A percentile compares a stretch with the other conserved stretches of the same genome.
These are phyloP conservation scores for Myotis pilosus DNA, from an alignment of 2,797 vertebrate genomes.

Conservation along the genomic window DNA sequence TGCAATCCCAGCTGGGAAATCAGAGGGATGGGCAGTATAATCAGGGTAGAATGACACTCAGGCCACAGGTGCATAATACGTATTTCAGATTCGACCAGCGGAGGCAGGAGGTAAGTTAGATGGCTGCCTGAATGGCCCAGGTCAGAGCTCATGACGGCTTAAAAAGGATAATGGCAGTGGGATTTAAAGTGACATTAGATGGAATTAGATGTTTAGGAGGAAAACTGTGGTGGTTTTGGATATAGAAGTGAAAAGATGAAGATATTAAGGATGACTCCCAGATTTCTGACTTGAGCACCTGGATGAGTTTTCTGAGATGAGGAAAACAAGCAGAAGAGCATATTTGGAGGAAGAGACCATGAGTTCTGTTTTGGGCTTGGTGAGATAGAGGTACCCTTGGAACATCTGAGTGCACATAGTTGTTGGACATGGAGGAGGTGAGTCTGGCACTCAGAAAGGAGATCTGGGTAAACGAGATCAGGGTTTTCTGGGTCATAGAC, in stretches of 20 bases:
- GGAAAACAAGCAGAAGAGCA: background rate
- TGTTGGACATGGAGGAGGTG: background rate
- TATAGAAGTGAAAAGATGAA: background rate
- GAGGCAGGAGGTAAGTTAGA: background rate
- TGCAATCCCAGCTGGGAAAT: background rate
- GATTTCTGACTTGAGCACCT: background rate
- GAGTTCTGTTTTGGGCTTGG: background rate
- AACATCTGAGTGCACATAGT: background rate
- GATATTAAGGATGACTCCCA: background rate
- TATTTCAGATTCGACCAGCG: background rate
- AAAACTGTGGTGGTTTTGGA: background rate
- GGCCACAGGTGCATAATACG: background rate
- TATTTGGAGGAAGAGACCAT: background rate
- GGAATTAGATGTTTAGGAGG: background rate
- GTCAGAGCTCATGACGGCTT: fast-evolving
- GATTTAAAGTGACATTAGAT: background rate
- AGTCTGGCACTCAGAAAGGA: no score
- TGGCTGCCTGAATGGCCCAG: no score
- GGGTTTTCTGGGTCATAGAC: no score
- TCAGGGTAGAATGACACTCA: background rate
- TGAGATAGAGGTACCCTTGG: fast-evolving
- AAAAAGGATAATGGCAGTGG: no score
- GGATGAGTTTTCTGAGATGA: background rate
- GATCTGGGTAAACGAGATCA: background rate
- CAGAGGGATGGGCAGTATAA: background rate